Evolutionary conservation across 2,797 vertebrate species (phyloP).

Genomic region (Alfaro cultratus): DNA sequence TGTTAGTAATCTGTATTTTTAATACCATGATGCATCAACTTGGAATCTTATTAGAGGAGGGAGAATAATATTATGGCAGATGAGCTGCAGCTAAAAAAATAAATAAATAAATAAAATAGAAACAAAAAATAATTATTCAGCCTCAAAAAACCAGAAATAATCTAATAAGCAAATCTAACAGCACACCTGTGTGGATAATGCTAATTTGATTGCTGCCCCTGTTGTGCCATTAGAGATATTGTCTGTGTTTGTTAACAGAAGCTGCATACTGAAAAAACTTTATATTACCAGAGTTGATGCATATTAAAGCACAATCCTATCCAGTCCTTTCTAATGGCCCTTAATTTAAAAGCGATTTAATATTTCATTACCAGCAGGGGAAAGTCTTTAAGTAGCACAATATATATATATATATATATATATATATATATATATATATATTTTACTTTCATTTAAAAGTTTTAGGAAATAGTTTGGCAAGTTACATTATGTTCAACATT

Average conservation of each 20-base stretch:
- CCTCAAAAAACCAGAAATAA: background rate
- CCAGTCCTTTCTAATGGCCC: background rate
- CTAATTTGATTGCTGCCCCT: background rate
- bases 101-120: background rate
- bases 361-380: background rate
- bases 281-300: background rate
- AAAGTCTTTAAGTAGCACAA: background rate
- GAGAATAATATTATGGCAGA: background rate
- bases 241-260: background rate
- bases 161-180: background rate
- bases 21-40: background rate
- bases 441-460: background rate
- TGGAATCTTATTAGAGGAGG: background rate
- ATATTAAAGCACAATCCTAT: background rate
- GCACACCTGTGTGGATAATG: background rate
- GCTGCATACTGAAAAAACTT: background rate
- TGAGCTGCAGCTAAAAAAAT: background rate
- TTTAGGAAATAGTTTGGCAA: background rate
- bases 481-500: background rate
- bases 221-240: background rate
- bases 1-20: background rate
- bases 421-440: too few relatives aligned
- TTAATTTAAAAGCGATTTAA: background rate
- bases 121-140: background rate
- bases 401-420: background rate